A percentile compares a stretch with the other conserved stretches of the same genome.
phyloP scores from a whole-genome alignment of 1,140 invertebrate genomes.

The Caenorhabditis tropicalis region DNA sequence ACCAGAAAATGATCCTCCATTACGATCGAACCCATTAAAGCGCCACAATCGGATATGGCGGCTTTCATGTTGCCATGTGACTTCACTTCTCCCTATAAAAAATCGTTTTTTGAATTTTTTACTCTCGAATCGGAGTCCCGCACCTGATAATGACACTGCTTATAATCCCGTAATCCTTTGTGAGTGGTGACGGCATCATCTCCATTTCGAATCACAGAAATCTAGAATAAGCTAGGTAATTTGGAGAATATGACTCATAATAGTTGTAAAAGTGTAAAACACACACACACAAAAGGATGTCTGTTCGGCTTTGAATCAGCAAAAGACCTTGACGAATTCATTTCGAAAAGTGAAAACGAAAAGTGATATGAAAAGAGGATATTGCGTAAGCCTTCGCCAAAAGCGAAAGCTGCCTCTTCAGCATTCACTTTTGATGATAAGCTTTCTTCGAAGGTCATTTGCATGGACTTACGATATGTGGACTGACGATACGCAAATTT shows the following conservation, averaged over 20 bases:
- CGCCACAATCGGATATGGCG: conserved; percentile 68
- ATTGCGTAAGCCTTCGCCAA: not conserved
- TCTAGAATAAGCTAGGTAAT: conserved; percentile 48
- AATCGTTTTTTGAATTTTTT: too few species aligned
- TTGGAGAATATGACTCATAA: not conserved
- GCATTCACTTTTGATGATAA: not conserved
- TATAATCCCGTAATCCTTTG: conserved; percentile 55
- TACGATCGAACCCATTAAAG: conserved; percentile 67
- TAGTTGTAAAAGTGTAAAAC: conserved; percentile 6
- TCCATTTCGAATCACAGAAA: conserved; percentile 60
- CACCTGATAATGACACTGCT: conserved; percentile 66
- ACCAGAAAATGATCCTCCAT: conserved; percentile 69
- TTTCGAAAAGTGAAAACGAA: not conserved
- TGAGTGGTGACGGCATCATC: conserved; percentile 53
- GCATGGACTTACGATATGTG: conserved; percentile 62
- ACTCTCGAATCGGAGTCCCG: too few species aligned
- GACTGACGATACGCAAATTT: conserved; percentile 63
- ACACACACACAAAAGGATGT: not conserved
- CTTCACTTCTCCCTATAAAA: conserved; percentile 57
- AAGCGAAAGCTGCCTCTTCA: not conserved
- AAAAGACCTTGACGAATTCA: not conserved
- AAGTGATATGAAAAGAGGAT: conserved; percentile 12
- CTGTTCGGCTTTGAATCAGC: not conserved
- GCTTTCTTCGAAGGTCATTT: conserved; percentile 32
- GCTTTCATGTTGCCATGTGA: conserved; percentile 63